Percentiles rank a stretch among this genome's conserved stretches.
Conservation (phyloP, 2,888 invertebrate species). For the Sphaerophoria rueppellii region DNA sequence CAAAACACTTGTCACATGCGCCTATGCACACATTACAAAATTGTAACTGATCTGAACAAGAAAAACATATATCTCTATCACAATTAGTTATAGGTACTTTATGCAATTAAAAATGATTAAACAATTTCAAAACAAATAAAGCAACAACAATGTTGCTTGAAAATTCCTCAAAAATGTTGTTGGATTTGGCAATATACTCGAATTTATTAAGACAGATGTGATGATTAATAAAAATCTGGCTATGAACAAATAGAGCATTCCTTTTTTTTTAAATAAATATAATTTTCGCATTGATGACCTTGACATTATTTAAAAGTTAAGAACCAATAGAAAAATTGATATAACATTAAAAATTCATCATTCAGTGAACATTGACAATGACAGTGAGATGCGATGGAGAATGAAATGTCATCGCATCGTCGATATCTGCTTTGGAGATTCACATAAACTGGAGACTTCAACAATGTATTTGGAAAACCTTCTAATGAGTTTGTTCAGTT, state of each 20-base stretch:
- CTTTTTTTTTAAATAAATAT: no score
- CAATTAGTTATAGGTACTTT: constrained; percentile 10
- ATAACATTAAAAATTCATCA: constrained; percentile 6
- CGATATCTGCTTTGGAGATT: not conserved
- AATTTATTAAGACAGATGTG: no score
- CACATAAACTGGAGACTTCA: not conserved
- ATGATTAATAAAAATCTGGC: no score
- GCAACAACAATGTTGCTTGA: not conserved
- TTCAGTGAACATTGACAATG: constrained; percentile 30
- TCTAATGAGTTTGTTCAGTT: not conserved
- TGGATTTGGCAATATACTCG: not conserved
- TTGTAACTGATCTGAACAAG: not conserved
- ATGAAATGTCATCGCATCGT: constrained; percentile 20
- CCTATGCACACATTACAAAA: constrained; percentile 6
- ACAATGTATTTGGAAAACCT: not conserved
- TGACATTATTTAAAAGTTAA: constrained; percentile 13
- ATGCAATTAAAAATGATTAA: constrained; percentile 35
- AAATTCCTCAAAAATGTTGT: not conserved
- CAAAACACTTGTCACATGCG: constrained; percentile 27
- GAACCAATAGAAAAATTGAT: not conserved
- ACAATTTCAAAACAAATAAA: constrained; percentile 4
- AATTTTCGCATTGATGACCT: not conserved
- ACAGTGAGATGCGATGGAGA: not conserved
- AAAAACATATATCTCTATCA: constrained; percentile 4
- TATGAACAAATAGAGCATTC: no score